Evolutionary conservation across 2,113 vertebrate genomes (phyloP).

Genomic region (Plecotus auritus): DNA sequence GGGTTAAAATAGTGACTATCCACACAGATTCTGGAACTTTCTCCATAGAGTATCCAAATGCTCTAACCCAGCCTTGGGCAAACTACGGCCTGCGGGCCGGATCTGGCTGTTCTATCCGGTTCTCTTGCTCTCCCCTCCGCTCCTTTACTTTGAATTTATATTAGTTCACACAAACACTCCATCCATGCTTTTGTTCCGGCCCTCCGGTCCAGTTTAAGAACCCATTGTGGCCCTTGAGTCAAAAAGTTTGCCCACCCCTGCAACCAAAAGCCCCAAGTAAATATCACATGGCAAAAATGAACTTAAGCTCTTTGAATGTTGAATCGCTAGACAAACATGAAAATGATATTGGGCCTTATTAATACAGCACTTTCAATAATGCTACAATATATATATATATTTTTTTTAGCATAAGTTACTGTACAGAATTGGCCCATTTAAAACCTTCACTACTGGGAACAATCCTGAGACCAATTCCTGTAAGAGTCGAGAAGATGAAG

Average conservation of each 20-base stretch:
- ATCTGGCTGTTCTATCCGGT: too few relatives aligned
- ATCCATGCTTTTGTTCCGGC: too few relatives aligned
- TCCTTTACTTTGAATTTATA: too few relatives aligned
- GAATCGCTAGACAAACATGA: constrained; percentile 30
- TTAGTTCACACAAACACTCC: too few relatives aligned
- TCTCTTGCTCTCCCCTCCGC: too few relatives aligned
- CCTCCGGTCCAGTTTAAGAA: too few relatives aligned
- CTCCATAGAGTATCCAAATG: constrained; percentile 53
- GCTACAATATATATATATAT: constrained; percentile 46
- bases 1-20: constrained; percentile 51
- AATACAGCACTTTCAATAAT: constrained; percentile 67
- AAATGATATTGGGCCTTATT: constrained; percentile 57
- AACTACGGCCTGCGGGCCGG: too few relatives aligned
- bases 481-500: constrained; percentile 32
- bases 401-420: constrained; percentile 77
- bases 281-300: constrained; percentile 55
- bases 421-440: constrained; percentile 61
- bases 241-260: too few relatives aligned
- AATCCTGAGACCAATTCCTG: constrained; percentile 30
- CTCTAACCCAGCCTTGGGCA: too few relatives aligned
- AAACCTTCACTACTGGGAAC: constrained; percentile 60
- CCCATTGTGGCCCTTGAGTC: too few relatives aligned
- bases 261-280: constrained; percentile 50
- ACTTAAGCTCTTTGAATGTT: constrained; percentile 57
- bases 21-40: constrained; percentile 37